These are phyloP conservation scores for Neuroterus valhalla DNA, from an alignment of 1,140 invertebrate genomes.

Conservation along the genomic window DNA sequence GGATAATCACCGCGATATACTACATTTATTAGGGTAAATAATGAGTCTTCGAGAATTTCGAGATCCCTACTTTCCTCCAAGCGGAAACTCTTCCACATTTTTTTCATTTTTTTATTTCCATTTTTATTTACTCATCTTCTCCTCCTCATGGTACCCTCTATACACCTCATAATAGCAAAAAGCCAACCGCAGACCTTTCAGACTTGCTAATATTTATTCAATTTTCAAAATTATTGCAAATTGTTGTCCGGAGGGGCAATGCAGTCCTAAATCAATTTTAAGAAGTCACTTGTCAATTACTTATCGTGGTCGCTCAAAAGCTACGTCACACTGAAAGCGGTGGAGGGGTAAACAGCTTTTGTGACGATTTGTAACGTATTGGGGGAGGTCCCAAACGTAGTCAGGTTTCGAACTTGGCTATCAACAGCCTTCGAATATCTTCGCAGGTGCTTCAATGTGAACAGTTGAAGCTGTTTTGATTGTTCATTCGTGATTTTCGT, in stretches of 20 bases:
- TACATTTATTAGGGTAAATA: conserved; percentile 71
- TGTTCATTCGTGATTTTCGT: too few species aligned
- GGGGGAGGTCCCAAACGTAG: too few species aligned
- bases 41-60: conserved; percentile 58
- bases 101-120: conserved; percentile 28
- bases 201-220: conserved; percentile 9
- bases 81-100: conserved; percentile 39
- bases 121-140: conserved; percentile 36
- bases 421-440: too few species aligned
- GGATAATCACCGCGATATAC: conserved; percentile 73
- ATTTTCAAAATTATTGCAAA: conserved; percentile 23
- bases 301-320: too few species aligned
- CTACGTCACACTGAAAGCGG: too few species aligned
- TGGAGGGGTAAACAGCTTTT: too few species aligned
- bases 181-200: neutral
- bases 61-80: conserved; percentile 48
- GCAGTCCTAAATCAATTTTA: conserved; percentile 6
- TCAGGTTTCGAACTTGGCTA: too few species aligned
- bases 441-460: too few species aligned
- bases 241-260: neutral
- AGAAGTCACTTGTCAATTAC: neutral
- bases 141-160: conserved; percentile 1
- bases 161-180: neutral
- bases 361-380: too few species aligned
- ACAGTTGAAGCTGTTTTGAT: too few species aligned